Conservation (phyloP, 64 coral and sea anemone species). For the Montipora efflorescens region DNA sequence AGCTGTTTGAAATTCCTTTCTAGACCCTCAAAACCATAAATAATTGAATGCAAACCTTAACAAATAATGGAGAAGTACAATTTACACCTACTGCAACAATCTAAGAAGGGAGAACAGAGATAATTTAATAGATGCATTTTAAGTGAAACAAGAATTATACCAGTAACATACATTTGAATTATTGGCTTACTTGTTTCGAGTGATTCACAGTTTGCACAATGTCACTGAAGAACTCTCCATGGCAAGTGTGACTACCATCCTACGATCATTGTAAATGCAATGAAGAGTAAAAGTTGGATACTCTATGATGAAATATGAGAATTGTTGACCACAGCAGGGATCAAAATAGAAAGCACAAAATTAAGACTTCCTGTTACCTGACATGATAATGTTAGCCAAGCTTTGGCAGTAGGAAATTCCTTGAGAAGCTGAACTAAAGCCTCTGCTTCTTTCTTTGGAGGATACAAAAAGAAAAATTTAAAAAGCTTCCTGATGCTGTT, state of each 20-base stretch:
- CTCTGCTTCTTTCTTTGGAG: constrained; percentile 87
- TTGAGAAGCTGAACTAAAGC: constrained; percentile 74
- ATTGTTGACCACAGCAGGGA: no score
- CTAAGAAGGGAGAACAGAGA: constrained; percentile 13
- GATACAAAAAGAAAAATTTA: not conserved
- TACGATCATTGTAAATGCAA: not conserved
- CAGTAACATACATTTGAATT: no score
- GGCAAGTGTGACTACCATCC: constrained; percentile 69
- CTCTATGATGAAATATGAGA: not conserved
- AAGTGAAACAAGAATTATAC: not conserved
- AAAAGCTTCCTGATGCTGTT: not conserved
- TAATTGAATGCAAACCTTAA: constrained; percentile 59
- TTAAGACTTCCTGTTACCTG: constrained; percentile 30
- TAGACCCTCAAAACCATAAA: no score
- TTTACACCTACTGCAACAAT: constrained; percentile 86
- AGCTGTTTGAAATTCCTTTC: no score
- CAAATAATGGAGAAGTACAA: constrained; percentile 67
- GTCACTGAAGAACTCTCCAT: constrained; percentile 62
- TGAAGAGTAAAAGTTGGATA: not conserved
- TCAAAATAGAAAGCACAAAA: no score
- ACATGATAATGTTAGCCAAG: constrained; percentile 74
- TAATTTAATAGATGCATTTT: not conserved
- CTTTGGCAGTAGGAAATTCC: constrained; percentile 82
- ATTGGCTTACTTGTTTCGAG: constrained; percentile 62
- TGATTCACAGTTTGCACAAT: constrained; percentile 9